Evolutionary conservation across 2,888 invertebrate species (phyloP), one percentile per base, ranked within the genome.

Genomic region (Muschampia plurimacula): DNA sequence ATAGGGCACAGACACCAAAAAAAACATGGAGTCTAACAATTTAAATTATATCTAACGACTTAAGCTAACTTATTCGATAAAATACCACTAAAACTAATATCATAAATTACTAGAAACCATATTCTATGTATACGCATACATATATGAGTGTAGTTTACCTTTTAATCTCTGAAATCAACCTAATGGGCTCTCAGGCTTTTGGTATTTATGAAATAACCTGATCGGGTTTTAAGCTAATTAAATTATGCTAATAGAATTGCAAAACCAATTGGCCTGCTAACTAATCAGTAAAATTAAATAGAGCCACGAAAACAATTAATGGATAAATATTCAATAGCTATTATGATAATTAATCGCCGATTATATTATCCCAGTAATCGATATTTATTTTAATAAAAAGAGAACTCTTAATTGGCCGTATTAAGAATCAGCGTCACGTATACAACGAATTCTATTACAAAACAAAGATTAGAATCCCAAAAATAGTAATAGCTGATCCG

Each of bases 191-290:
- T 59, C 13, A 59, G 22, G 13, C 57, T 59, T 59, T 59, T 59
- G 36, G n/a, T 67, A 41, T 67, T 57, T 7, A 41, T 67, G 67
- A 55, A 41, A 55, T 55, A 22, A 10, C 36, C 32, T 39, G 52
- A 57, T 10, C 22, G 22, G 22, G 39, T 57, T 55, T 55, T 57
- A 57, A 57, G 57, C 67, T 67, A 41, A 66, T 66, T 32, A 65
- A 49, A 65, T 49, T 36, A 65, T 66, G 66, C 52, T 66, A 66
- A 32, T 66, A 52, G 66, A 28, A 32, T 28, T n/a, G n/a, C 46
- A 52, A 52, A 36, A n/a, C 36, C 8, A 60, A 60, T 60, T 60
- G 22, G 60, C n/a, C n/a, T 36, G n/a, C 60, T 2, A 36, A 36
- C 36, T 60, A 60, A 36, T 60, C 36, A 60, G 60, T 36, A 9